Conservation (phyloP, 1,140 invertebrate species). For the Heliothis virescens region DNA sequence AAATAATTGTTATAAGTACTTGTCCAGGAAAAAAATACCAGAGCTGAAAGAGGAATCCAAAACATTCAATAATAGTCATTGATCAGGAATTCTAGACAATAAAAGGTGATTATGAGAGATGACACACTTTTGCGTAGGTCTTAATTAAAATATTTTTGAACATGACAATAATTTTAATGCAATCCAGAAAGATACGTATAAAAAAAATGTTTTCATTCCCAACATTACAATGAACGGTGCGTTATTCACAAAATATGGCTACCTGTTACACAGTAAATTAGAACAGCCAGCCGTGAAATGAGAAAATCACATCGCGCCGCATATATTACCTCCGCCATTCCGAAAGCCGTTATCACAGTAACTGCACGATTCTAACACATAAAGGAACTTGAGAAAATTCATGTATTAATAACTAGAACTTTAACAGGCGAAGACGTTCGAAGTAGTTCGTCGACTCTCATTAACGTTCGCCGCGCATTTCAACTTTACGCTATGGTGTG, state of each 20-base stretch:
- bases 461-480: slow-evolving; percentile 35
- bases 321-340: slow-evolving; percentile 25
- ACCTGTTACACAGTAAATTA: slow-evolving; percentile 50
- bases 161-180: not conserved
- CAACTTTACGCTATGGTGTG: slow-evolving; percentile 42
- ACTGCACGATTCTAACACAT: slow-evolving; percentile 17
- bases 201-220: slow-evolving; percentile 43
- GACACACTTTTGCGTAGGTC: too few species aligned
- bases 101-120: too few species aligned
- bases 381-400: slow-evolving; percentile 35
- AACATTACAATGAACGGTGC: slow-evolving; percentile 46
- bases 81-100: too few species aligned
- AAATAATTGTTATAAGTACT: too few species aligned
- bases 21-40: too few species aligned
- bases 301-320: slow-evolving; percentile 36
- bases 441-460: slow-evolving; percentile 14
- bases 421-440: not conserved
- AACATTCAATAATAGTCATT: too few species aligned
- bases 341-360: slow-evolving; percentile 34
- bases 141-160: too few species aligned
- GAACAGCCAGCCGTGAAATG: slow-evolving; percentile 50
- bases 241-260: slow-evolving; percentile 49
- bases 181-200: slow-evolving; percentile 5
- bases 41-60: too few species aligned
- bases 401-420: slow-evolving; percentile 44